These are phyloP conservation scores for Tenthredo mesomela DNA, from an alignment of 2,888 invertebrate species.

Conservation along the genomic window DNA sequence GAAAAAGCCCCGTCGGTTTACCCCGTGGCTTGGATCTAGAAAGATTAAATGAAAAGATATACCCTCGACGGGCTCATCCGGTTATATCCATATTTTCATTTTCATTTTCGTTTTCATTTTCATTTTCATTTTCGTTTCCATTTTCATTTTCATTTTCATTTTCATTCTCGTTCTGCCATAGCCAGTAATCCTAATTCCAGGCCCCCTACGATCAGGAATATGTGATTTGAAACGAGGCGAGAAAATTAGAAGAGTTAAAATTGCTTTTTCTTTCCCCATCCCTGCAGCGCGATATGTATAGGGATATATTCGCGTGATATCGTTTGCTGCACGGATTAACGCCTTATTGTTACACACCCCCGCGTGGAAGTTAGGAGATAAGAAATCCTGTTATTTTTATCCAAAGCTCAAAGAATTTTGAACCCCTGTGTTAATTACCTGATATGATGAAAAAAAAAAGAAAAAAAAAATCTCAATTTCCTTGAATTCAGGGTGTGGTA, in stretches of 20 bases:
- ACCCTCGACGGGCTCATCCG: neutral
- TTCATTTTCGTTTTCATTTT: neutral
- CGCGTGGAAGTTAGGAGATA: neutral
- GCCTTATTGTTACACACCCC: neutral
- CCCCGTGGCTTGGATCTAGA: neutral
- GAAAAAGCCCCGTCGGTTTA: neutral
- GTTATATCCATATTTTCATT: slow-evolving; percentile 33
- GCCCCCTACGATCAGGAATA: slow-evolving; percentile 7
- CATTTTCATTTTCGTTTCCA: neutral
- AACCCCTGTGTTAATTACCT: slow-evolving; percentile 1
- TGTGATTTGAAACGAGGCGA: neutral
- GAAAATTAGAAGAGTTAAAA: neutral
- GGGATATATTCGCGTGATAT: neutral
- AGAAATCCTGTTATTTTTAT: neutral
- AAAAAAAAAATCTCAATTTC: neutral
- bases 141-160: neutral
- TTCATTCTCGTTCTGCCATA: neutral
- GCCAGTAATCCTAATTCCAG: slow-evolving; percentile 9
- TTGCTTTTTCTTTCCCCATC: neutral
- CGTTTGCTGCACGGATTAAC: neutral
- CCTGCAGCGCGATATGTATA: neutral
- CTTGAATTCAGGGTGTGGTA: neutral
- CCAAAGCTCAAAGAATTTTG: neutral
- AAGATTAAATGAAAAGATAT: slow-evolving; percentile 37
- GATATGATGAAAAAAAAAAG: neutral